Base-by-base conservation (phyloP, 2,113 vertebrate species). In the Choloepus hoffmanni region DNA sequence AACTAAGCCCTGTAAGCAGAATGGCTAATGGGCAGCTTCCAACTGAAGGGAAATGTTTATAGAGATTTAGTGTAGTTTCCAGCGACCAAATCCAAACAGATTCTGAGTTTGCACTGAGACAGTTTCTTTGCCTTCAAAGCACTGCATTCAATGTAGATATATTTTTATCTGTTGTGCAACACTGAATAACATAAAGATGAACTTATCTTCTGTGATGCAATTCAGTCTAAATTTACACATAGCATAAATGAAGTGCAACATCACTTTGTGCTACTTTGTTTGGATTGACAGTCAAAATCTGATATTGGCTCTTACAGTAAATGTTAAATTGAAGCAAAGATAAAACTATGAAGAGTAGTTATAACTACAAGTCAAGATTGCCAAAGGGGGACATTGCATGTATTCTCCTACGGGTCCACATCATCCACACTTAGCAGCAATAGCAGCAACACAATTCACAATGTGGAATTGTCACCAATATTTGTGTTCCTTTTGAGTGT, bases 1-100 rank as follows among this genome's bases (percentile, higher is more conserved):
- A 60, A 68, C 90, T 78, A 85, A 91, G n/a, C 15, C 70, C 21
- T 36, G 63, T 79, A 84, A 94, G 86, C 86, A 93, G 78, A 95
- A 91, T 58, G 19, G 67, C 26, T 89, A 94, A 94, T 1, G 36
- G 95, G 18, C 62, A 74, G 70, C 87, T 95, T 62, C 14, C 28
- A 92, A 74, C 3, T 15, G 12, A 93, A 96, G 65, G 73, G 50
- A 70, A 43, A 74, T 90, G 48, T 93, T 74, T 86, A 84, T 86
- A 84, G 50, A 77, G 68, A 92, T 92, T 70, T 67, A 74, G 24
- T 70, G 30, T 50, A 40, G 36, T 65, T 89, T 73, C 26, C 58
- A 70, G 74, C 9, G 43, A 93, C 33, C 26, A 95, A 81, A 97
- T 58, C 24, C 50, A 91, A 82, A 70, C 78, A 85, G 79, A 73